Percentiles rank a stretch among this genome's conserved stretches.
These are phyloP conservation scores for western clawed frog (Xenopus tropicalis) DNA, from an alignment of 2,113 vertebrate genomes.

Conservation along the genomic window UCB_Xtro_10.0 CM004449.2:18261501-18262000, in stretches of 20 bases:
- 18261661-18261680: constrained; percentile 24
- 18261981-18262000: too few relatives aligned
- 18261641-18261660: constrained; percentile 38
- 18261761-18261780: constrained; percentile 32
- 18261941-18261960: too few relatives aligned
- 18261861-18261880: too few relatives aligned
- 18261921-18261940: too few relatives aligned
- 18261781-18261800: constrained; percentile 10
- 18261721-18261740: constrained; percentile 16
- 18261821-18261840: not conserved
- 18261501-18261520: constrained; percentile 17
- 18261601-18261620: constrained; percentile 32
- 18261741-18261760: constrained; percentile 3
- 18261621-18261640: constrained; percentile 30
- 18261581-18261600: constrained; percentile 23
- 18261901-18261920: too few relatives aligned
- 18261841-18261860: too few relatives aligned
- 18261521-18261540: constrained; percentile 15
- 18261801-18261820: constrained; percentile 15
- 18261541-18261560: constrained; percentile 22
- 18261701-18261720: constrained; percentile 34
- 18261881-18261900: too few relatives aligned
- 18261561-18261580: constrained; percentile 19
- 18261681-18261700: constrained; percentile 19
- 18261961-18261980: too few relatives aligned